Evolutionary conservation across 2,797 vertebrate species (phyloP).

Genomic region (Phrynocephalus forsythii): DNA sequence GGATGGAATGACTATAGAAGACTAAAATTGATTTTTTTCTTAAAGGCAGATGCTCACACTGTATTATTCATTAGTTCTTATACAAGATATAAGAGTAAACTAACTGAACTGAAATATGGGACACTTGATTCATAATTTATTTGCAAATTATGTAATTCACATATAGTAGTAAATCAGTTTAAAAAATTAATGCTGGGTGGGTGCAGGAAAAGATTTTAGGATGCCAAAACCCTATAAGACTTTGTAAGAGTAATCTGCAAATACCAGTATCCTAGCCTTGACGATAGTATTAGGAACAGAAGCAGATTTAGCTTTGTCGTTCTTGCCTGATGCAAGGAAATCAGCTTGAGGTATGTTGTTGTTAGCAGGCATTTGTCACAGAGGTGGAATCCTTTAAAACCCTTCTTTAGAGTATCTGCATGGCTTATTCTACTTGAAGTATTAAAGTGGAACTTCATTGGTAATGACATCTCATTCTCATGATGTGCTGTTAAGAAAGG

Average conservation of each 20-base stretch:
- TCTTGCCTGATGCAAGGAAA: constrained; percentile 47
- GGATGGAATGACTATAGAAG: constrained; percentile 11
- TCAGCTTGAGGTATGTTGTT: constrained; percentile 51
- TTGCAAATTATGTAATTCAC: constrained; percentile 22
- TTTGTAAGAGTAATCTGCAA: constrained; percentile 42
- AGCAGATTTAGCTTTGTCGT: constrained; percentile 53
- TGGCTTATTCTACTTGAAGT: constrained; percentile 39
- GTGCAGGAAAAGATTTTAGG: neutral
- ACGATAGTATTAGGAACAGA: constrained; percentile 42
- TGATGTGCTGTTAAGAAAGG: constrained; percentile 36
- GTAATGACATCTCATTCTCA: constrained; percentile 42
- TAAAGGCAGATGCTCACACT: constrained; percentile 25
- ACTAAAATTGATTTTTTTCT: constrained; percentile 1
- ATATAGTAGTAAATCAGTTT: constrained; percentile 8
- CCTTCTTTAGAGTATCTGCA: constrained; percentile 9
- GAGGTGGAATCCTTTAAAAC: constrained; percentile 32
- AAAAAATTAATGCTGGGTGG: constrained; percentile 27
- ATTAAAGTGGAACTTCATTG: constrained; percentile 42
- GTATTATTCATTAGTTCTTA: constrained; percentile 13
- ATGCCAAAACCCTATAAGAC: constrained; percentile 41
- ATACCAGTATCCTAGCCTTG: constrained; percentile 38
- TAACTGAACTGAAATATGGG: constrained; percentile 33
- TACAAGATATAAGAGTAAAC: constrained; percentile 27
- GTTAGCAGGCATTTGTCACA: constrained; percentile 36
- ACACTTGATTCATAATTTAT: constrained; percentile 43